These are phyloP conservation scores for Heliconius hermathena DNA, from an alignment of 1,140 invertebrate species.

Conservation along the genomic window DNA sequence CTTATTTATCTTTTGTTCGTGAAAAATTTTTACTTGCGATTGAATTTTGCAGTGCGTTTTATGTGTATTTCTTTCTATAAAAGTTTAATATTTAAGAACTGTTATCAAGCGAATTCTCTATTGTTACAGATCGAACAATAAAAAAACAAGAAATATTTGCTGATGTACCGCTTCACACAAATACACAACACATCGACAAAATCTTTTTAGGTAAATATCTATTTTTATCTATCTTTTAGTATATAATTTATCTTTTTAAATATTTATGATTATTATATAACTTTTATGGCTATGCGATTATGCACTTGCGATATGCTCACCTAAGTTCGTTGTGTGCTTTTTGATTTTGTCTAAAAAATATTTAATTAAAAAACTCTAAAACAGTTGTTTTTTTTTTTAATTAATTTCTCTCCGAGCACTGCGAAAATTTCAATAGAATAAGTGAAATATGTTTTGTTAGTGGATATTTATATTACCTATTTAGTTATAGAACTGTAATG, in stretches of 20 bases:
- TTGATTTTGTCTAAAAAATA: not conserved
- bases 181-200: not conserved
- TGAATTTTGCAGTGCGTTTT: conserved; percentile 34
- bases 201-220: not conserved
- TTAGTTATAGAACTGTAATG: not conserved
- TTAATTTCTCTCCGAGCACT: not conserved
- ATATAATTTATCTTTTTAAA: not conserved
- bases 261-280: not conserved
- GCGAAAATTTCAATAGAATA: not conserved
- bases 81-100: not conserved
- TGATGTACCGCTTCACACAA: not conserved
- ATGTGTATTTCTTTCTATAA: not conserved
- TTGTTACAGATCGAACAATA: conserved; percentile 42
- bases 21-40: conserved; percentile 28
- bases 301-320: not conserved
- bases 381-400: not conserved
- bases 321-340: not conserved
- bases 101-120: conserved; percentile 39
- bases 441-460: not conserved
- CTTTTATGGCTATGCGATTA: not conserved
- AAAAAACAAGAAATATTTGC: not conserved
- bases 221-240: not conserved
- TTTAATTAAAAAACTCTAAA: no score
- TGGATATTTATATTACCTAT: not conserved
- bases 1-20: conserved; percentile 31